Evolutionary conservation across 2,888 invertebrate genomes (phyloP).

Genomic region (Cordilura impudica): DNA sequence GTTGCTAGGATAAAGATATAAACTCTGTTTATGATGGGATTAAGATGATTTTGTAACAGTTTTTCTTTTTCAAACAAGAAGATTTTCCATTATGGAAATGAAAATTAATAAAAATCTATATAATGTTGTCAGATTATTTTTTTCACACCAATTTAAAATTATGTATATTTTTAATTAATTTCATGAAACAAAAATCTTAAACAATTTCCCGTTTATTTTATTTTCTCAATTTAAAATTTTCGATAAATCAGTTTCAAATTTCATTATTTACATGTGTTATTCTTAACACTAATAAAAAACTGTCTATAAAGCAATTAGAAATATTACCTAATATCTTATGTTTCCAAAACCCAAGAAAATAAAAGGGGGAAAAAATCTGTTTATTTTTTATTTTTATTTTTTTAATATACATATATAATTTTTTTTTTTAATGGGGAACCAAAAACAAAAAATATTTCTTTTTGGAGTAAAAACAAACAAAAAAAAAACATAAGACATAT

Average conservation of each 20-base stretch:
- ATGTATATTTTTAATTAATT: not conserved
- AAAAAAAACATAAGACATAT: conserved; percentile 51
- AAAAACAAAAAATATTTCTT: conserved; percentile 35
- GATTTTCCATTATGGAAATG: too few relatives aligned
- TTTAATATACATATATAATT: too few relatives aligned
- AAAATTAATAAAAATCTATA: too few relatives aligned
- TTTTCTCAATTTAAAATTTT: not conserved
- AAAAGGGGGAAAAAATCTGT: conserved; percentile 1
- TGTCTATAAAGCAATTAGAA: conserved; percentile 22
- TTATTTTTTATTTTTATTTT: not conserved
- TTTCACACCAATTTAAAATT: too few relatives aligned
- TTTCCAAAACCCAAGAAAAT: not conserved
- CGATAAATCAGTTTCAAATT: not conserved
- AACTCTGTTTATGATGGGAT: too few relatives aligned
- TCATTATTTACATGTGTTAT: not conserved
- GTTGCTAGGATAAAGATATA: too few relatives aligned
- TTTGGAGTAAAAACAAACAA: not conserved
- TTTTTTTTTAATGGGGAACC: conserved; percentile 27
- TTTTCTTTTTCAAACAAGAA: too few relatives aligned
- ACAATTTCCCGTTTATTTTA: not conserved
- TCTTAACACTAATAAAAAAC: not conserved
- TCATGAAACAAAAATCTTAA: not conserved
- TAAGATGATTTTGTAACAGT: too few relatives aligned
- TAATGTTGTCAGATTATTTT: too few relatives aligned
- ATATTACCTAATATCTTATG: conserved; percentile 14